A percentile compares a stretch with the other conserved stretches of the same genome.
These are phyloP conservation scores for Gasteruption jaculator DNA, from an alignment of 2,888 invertebrate genomes.

Conservation along the genomic window DNA sequence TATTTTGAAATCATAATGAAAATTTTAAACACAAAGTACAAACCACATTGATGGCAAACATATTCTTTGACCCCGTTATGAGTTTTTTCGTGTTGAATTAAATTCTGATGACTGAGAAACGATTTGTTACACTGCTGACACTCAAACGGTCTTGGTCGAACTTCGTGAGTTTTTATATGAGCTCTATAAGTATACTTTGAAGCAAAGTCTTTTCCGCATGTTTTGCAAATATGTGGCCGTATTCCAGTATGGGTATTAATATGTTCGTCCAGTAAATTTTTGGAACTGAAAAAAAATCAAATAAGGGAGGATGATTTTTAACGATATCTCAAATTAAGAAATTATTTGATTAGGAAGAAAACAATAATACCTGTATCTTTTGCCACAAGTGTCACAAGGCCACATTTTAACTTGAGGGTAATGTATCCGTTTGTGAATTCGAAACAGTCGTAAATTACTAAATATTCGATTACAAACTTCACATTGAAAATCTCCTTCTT, in stretches of 20 bases:
- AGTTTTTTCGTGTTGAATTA: constrained; percentile 70
- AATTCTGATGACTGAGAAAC: constrained; percentile 73
- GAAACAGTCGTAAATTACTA: constrained; percentile 58
- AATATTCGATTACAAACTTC: constrained; percentile 63
- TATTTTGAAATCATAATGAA: no score
- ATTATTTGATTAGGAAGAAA: no score
- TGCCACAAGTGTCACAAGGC: constrained; percentile 64
- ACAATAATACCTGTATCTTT: constrained; percentile 62
- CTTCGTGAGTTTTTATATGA: constrained; percentile 69
- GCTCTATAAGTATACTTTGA: constrained; percentile 75
- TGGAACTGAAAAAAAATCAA: constrained; percentile 56
- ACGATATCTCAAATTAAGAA: no score
- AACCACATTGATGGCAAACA: constrained; percentile 65
- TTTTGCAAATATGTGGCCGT: constrained; percentile 63
- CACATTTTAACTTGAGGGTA: constrained; percentile 61
- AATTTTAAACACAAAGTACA: constrained; percentile 36
- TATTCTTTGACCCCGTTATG: constrained; percentile 70
- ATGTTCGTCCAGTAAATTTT: constrained; percentile 68
- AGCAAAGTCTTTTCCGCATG: constrained; percentile 71
- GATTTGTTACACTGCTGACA: constrained; percentile 68
- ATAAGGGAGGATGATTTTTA: no score
- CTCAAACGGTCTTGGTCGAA: constrained; percentile 65
- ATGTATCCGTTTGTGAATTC: constrained; percentile 64
- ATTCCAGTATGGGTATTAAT: constrained; percentile 67
- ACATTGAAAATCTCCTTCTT: constrained; percentile 63